These are phyloP conservation scores for Scylla paramamosain DNA, from an alignment of 1,140 invertebrate genomes.

Conservation along the genomic window DNA sequence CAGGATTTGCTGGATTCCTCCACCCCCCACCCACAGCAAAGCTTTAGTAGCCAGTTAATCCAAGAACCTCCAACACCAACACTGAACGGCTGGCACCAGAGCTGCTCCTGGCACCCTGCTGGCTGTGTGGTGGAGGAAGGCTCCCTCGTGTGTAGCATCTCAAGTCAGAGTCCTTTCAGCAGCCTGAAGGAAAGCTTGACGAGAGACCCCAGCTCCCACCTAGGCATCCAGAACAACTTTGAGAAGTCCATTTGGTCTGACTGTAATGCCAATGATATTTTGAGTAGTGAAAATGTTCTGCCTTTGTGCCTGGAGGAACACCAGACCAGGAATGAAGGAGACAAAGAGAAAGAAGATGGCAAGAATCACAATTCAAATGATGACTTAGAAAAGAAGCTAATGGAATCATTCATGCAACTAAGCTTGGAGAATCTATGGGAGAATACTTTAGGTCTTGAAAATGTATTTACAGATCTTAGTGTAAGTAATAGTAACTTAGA, in stretches of 20 bases:
- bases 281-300: slow-evolving; percentile 55
- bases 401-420: slow-evolving; percentile 70
- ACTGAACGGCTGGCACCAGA: slow-evolving; percentile 59
- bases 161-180: slow-evolving; percentile 49
- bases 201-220: slow-evolving; percentile 39
- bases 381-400: slow-evolving; percentile 72
- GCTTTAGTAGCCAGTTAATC: slow-evolving; percentile 28
- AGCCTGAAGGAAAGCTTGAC: slow-evolving; percentile 50
- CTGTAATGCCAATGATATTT: slow-evolving; percentile 76
- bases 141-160: slow-evolving; percentile 57
- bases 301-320: slow-evolving; percentile 52
- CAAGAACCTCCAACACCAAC: slow-evolving; percentile 35
- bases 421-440: slow-evolving; percentile 76
- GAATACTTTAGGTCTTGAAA: slow-evolving; percentile 63
- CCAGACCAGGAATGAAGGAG: background rate
- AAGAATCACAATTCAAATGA: slow-evolving; percentile 42
- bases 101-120: slow-evolving; percentile 37
- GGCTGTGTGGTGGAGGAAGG: slow-evolving; percentile 38
- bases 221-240: slow-evolving; percentile 51
- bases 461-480: slow-evolving; percentile 58
- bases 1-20: background rate
- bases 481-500: slow-evolving; percentile 69
- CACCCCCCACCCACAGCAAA: slow-evolving; percentile 1
- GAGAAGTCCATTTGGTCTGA: slow-evolving; percentile 77
- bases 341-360: background rate